phyloP scores from a whole-genome alignment of 2,888 invertebrate species.

The Lasiommata megera region DNA sequence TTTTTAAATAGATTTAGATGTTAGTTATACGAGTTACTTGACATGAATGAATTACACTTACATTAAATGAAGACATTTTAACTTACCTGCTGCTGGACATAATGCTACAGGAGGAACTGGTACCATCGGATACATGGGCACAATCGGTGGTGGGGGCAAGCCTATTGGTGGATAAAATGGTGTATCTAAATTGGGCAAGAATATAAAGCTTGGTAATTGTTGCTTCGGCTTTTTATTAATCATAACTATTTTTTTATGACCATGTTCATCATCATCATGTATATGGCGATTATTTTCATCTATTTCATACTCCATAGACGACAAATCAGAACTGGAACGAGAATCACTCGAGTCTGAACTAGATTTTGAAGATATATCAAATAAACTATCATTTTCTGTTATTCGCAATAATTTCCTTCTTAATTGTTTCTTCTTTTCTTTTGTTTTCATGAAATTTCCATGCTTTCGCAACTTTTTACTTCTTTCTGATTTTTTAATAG shows the following conservation, averaged over 20 bases:
- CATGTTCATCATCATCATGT: slow-evolving; percentile 46
- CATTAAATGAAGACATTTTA: neutral
- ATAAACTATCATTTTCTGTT: slow-evolving; percentile 65
- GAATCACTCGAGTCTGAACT: slow-evolving; percentile 38
- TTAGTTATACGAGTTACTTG: no score
- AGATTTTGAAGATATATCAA: slow-evolving; percentile 47
- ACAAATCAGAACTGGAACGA: slow-evolving; percentile 33
- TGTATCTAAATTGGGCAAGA: slow-evolving; percentile 64
- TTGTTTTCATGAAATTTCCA: slow-evolving; percentile 42
- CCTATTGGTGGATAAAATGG: slow-evolving; percentile 68
- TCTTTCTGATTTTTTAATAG: slow-evolving; percentile 25
- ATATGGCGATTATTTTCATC: slow-evolving; percentile 7
- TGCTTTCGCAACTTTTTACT: slow-evolving; percentile 20
- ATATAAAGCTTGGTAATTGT: slow-evolving; percentile 68
- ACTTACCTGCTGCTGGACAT: slow-evolving; percentile 43
- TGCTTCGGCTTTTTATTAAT: slow-evolving; percentile 60
- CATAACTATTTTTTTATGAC: slow-evolving; percentile 63
- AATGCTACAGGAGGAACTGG: slow-evolving; percentile 60
- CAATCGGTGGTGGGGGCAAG: slow-evolving; percentile 55
- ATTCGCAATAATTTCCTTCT: slow-evolving; percentile 58
- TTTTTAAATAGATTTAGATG: no score
- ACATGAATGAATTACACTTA: no score
- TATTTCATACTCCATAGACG: slow-evolving; percentile 30
- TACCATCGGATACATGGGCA: slow-evolving; percentile 69
- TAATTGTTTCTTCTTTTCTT: slow-evolving; percentile 37